Evolutionary conservation across 2,113 vertebrate genomes (phyloP), one percentile per base, ranked within the genome.

Genomic region (Lophochroa leadbeateri): DNA sequence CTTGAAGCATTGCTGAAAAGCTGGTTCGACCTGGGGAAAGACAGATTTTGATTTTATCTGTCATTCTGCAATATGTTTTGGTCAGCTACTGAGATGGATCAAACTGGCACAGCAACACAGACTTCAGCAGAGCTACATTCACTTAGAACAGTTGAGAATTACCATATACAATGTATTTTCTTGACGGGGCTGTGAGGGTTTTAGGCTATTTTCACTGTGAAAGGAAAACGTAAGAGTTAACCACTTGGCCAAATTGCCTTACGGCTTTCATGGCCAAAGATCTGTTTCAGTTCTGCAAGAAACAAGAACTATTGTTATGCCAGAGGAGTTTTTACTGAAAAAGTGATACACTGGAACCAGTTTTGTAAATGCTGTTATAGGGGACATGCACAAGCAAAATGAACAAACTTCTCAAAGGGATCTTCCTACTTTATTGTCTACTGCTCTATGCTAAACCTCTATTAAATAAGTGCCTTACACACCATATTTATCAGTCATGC

Each of bases 1-100:
- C 65, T 64, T 80, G 50, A 88, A 65, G 37, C 50, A 81, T 9
- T 80, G 53, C 53, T 87, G 88, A 82, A 78, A 81, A 93, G n/a
- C 58, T 78, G 88, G 67, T 31, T 58, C 35, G 49, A 88, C 13
- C 64, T n/a, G 18, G 14, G 64, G 46, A 49, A 83, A 85, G 52
- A 52, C 10, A 65, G 49, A 71, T 86, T 89, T 87, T 87, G 43
- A 90, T 82, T 78, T 88, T 80, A 88, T 37, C 58, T 80, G 23
- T 53, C 53, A n/a, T 82, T 57, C 55, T 84, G 76, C 76, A 86
- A 37, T 57, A 69, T 74, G 71, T 71, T 95, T 91, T 75, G n/a
- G 72, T 74, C 80, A 95, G 84, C 94, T 87, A 86, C 55, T 20
- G 49, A 93, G 65, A 70, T 92, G 37, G 46, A 74, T 89, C 78